A percentile compares a stretch with the other conserved stretches of the same genome.
phyloP scores from a whole-genome alignment of 2,797 vertebrate genomes.

The Sebastes minor region DNA sequence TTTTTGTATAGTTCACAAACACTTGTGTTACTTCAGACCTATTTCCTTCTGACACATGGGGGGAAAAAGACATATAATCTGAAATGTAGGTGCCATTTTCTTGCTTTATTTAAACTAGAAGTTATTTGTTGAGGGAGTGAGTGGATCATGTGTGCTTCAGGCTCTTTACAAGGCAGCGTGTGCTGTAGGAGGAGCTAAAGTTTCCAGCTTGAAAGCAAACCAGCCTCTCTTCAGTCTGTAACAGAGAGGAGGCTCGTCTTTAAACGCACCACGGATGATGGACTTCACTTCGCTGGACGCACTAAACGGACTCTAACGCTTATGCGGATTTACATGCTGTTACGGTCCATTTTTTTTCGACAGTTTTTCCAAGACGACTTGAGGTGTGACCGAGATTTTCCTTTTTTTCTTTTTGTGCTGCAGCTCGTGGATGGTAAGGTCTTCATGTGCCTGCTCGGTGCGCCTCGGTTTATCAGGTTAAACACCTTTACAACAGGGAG shows the following conservation, averaged over 20 bases:
- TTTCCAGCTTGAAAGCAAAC: slow-evolving; percentile 6
- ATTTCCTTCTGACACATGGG: not conserved
- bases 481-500: slow-evolving; percentile 23
- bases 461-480: slow-evolving; percentile 19
- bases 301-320: not conserved
- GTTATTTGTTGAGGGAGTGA: not conserved
- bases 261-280: slow-evolving; percentile 21
- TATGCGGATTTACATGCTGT: slow-evolving; percentile 19
- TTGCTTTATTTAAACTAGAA: not conserved
- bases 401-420: not conserved
- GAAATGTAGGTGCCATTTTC: not conserved
- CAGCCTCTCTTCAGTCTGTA: slow-evolving; percentile 10
- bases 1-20: not conserved
- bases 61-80: not conserved
- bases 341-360: not conserved
- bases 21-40: too few relatives aligned
- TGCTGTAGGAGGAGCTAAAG: slow-evolving; percentile 64
- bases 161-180: slow-evolving; percentile 32
- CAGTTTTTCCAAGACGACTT: not conserved
- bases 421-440: slow-evolving; percentile 45
- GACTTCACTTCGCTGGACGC: not conserved
- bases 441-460: not conserved
- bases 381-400: not conserved
- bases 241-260: slow-evolving; percentile 24
- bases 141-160: not conserved